phyloP scores from a whole-genome alignment of 2,888 invertebrate species.

The Xestia ashworthii region DNA sequence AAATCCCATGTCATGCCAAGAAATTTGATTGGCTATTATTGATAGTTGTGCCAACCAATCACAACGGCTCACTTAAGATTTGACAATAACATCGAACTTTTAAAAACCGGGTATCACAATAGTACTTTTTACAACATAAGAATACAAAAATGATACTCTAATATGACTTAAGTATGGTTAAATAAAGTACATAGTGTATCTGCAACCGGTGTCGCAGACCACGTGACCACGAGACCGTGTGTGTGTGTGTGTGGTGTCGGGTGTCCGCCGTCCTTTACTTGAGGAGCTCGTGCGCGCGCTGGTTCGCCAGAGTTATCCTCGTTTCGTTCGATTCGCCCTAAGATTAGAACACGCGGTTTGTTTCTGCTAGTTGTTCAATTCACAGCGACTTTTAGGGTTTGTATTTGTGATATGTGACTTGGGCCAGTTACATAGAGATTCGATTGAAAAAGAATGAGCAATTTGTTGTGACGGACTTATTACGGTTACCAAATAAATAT shows the following conservation, averaged over 20 bases:
- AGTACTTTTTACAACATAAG: conserved; percentile 3
- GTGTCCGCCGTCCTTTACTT: conserved; percentile 92
- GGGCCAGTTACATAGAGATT: conserved; percentile 40
- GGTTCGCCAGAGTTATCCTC: conserved; percentile 99
- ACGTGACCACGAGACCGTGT: conserved; percentile 87
- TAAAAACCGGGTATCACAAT: background rate
- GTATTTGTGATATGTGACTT: conserved; percentile 33
- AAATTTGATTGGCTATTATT: background rate
- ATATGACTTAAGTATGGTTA: conserved; percentile 25
- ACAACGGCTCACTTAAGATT: background rate
- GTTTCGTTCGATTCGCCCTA: conserved; percentile 97
- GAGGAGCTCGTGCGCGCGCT: conserved; percentile 98
- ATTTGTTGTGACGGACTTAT: background rate
- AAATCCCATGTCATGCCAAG: conserved; percentile 2
- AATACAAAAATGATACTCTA: conserved; percentile 33
- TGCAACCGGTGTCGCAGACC: conserved; percentile 75
- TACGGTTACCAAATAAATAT: background rate
- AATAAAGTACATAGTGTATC: conserved; percentile 46
- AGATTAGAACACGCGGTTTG: conserved; percentile 83
- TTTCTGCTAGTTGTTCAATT: conserved; percentile 77
- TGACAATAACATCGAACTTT: conserved; percentile 17
- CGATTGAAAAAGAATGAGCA: conserved; percentile 47
- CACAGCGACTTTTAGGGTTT: conserved; percentile 77
- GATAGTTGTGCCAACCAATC: background rate
- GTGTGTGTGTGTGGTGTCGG: conserved; percentile 71